phyloP scores from a whole-genome alignment of 2,888 invertebrate species.

The Drosophila borealis region DNA sequence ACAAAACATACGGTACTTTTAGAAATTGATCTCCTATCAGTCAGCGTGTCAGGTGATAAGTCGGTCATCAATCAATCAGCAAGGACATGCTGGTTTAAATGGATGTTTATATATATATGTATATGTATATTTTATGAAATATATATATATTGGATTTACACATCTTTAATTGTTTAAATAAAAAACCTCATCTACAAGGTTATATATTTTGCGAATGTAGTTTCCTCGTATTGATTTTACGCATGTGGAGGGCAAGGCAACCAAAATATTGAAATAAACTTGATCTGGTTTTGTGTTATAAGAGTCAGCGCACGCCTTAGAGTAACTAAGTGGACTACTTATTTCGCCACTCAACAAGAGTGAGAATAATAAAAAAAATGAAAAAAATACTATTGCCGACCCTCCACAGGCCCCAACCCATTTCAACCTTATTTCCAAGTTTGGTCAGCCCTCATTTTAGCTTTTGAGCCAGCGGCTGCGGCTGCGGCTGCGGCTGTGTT shows the following conservation, averaged over 20 bases:
- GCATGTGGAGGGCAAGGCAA: background rate
- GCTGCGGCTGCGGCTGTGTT: background rate
- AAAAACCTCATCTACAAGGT: background rate
- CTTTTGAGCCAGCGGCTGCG: slow-evolving; percentile 27
- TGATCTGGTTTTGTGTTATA: slow-evolving; percentile 9
- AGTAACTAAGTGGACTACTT: slow-evolving; percentile 26
- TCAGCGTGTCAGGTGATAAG: background rate
- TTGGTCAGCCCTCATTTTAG: slow-evolving; percentile 18
- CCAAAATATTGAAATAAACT: slow-evolving; percentile 24
- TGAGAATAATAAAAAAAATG: slow-evolving; percentile 1
- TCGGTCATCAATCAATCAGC: background rate
- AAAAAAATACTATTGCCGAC: slow-evolving; percentile 8
- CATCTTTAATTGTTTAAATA: background rate
- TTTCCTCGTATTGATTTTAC: slow-evolving; percentile 22
- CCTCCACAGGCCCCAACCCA: slow-evolving; percentile 10
- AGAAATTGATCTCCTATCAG: background rate
- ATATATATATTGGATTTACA: background rate
- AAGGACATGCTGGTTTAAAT: background rate
- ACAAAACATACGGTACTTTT: too few species aligned
- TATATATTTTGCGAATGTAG: background rate
- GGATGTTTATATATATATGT: too few species aligned
- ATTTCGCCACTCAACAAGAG: slow-evolving; percentile 16
- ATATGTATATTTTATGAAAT: too few species aligned
- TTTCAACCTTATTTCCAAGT: slow-evolving; percentile 46
- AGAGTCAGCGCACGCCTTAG: slow-evolving; percentile 3